phyloP scores from a whole-genome alignment of 2,888 invertebrate genomes.

The Diloba caeruleocephala region DNA sequence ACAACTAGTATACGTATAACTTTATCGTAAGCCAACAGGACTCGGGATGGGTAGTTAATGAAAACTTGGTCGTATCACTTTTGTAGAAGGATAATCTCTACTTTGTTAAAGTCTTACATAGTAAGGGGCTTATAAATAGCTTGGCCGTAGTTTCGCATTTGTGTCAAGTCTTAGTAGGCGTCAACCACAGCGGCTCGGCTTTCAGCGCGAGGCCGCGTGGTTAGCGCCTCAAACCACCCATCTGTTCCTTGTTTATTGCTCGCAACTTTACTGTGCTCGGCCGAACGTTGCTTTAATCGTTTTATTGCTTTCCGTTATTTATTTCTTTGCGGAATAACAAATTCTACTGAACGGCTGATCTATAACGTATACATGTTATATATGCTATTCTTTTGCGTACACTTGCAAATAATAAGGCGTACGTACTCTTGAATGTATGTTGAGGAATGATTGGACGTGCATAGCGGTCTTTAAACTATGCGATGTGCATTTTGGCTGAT shows the following conservation, averaged over 20 bases:
- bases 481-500: no score
- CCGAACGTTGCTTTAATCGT: constrained; percentile 53
- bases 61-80: constrained; percentile 31
- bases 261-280: constrained; percentile 53
- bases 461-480: constrained; percentile 16
- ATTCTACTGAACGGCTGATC: constrained; percentile 20
- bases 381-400: constrained; percentile 5
- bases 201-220: constrained; percentile 31
- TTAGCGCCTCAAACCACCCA: constrained; percentile 49
- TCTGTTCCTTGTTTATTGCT: constrained; percentile 59
- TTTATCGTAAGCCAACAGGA: constrained; percentile 9
- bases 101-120: constrained; percentile 42
- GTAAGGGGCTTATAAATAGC: constrained; percentile 48
- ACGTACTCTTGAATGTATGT: no score
- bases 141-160: constrained; percentile 46
- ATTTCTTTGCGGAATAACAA: constrained; percentile 37
- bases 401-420: constrained; percentile 1
- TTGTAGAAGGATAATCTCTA: constrained; percentile 39
- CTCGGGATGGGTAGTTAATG: constrained; percentile 20
- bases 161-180: constrained; percentile 46
- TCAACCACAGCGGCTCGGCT: constrained; percentile 45
- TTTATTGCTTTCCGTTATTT: constrained; percentile 54
- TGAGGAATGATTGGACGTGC: constrained; percentile 13
- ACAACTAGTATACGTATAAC: neutral
- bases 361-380: constrained; percentile 24